Evolutionary conservation across 2,888 invertebrate species (phyloP), one percentile per base, ranked within the genome.

Genomic region (Cataglyphis altisquamis): DNA sequence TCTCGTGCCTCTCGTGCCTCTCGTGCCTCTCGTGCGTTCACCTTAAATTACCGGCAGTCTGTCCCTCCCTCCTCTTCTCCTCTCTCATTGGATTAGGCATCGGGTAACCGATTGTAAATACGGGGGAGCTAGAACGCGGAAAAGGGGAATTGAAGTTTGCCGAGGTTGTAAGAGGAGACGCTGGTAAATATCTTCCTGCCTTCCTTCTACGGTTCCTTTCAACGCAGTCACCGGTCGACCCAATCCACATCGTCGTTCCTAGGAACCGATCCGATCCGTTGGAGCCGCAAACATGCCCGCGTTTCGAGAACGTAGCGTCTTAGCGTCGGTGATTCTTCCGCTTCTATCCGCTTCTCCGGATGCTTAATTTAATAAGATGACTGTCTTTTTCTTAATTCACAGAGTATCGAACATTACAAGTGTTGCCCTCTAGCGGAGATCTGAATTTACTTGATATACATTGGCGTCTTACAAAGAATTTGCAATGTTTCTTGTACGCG

Each of bases 101-200:
- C 90, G 88, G 91, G 91, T 91, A 92, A 91, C 91, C 91, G 89
- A 91, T 92, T 91, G 92, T 91, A 91, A 92, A 92, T 89, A 92
- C 86, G 88, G 62, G 82, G 86, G 82, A 83, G 86, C 85, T 77
- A 84, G 87, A 84, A 87, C 78, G 85, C 75, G 75, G 87, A 89
- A 87, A 87, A 85, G 88, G 87, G 88, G 89, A 91, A 90, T 91
- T 89, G 88, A 91, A 92, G 91, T 91, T 92, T 91, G 86, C 90
- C 85, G 83, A 92, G 88, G 89, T 89, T 91, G 92, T 91, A 92
- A 92, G 90, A 91, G 91, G 90, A 92, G 89, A 90, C 88, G 90
- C 90, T 84, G 89, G 91, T 89, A 91, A 92, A 92, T 90, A 91
- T 92, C 91, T 89, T 91, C 86, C 87, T 83, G 86, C 78, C 86